These are phyloP conservation scores for Eulemur mongoz DNA, from an alignment of 2,797 vertebrate genomes.

Conservation along the genomic window DNA sequence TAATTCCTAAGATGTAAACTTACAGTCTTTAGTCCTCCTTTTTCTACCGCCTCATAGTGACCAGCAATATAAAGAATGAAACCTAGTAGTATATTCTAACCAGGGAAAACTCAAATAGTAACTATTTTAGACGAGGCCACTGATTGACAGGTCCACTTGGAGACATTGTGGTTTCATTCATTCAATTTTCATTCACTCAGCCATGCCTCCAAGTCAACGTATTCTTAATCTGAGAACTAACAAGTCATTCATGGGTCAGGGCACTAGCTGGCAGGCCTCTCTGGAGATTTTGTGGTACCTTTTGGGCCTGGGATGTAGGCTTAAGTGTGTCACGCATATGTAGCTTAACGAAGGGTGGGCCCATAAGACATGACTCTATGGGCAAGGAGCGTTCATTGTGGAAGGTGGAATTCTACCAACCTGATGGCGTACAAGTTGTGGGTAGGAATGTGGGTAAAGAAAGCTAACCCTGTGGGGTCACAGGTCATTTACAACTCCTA, in stretches of 20 bases:
- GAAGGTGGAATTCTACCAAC: background rate
- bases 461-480: background rate
- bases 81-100: background rate
- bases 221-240: background rate
- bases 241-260: background rate
- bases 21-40: background rate
- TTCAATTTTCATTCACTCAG: background rate
- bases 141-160: background rate
- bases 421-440: background rate
- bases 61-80: background rate
- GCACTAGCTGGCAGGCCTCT: background rate
- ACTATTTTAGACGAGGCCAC: background rate
- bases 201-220: background rate
- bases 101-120: background rate
- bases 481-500: background rate
- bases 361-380: background rate
- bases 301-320: background rate
- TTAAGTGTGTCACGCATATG: background rate
- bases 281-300: background rate
- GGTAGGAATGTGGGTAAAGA: background rate
- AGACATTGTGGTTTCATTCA: background rate
- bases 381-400: background rate
- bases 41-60: background rate
- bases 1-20: background rate
- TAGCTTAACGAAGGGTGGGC: background rate